Conservation (phyloP, 1,140 invertebrate genomes). For the Psilanteris sp. region DNA sequence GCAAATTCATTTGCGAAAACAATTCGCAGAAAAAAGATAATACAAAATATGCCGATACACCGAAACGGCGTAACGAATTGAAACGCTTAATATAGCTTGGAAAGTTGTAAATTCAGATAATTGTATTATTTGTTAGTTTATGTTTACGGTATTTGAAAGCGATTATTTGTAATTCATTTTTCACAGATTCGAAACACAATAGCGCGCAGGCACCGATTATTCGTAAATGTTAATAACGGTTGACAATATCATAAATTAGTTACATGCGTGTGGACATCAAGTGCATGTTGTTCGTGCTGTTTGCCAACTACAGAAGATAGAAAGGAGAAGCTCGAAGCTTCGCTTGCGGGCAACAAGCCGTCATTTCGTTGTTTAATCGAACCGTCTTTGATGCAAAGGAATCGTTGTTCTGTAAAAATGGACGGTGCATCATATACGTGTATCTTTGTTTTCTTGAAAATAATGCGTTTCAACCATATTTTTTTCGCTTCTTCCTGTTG, state of each 20-base stretch:
- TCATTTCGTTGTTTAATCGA: slow-evolving; percentile 53
- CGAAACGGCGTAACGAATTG: too few relatives aligned
- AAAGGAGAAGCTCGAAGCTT: slow-evolving; percentile 32
- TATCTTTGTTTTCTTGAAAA: slow-evolving; percentile 19
- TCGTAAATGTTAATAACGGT: slow-evolving; percentile 18
- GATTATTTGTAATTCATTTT: too few relatives aligned
- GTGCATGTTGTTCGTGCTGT: slow-evolving; percentile 2
- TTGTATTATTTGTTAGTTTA: too few relatives aligned
- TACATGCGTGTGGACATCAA: slow-evolving; percentile 10
- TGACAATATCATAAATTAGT: slow-evolving; percentile 10
- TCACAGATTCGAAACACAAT: too few relatives aligned
- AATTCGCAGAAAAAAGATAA: too few relatives aligned
- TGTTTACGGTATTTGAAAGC: too few relatives aligned
- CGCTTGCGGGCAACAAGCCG: slow-evolving; percentile 39
- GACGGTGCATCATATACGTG: slow-evolving; percentile 5
- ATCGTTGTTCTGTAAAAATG: slow-evolving; percentile 46
- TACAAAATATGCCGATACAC: too few relatives aligned
- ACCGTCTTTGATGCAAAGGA: slow-evolving; percentile 42
- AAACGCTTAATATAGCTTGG: too few relatives aligned
- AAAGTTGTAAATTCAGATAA: too few relatives aligned
- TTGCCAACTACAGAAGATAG: slow-evolving; percentile 17
- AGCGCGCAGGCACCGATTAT: too few relatives aligned
- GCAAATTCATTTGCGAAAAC: too few relatives aligned
- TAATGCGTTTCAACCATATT: slow-evolving; percentile 3
- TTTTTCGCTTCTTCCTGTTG: slow-evolving; percentile 15